These are phyloP conservation scores for Triplophysa tibetana DNA, from an alignment of 2,113 vertebrate species.

Conservation along the genomic window DNA sequence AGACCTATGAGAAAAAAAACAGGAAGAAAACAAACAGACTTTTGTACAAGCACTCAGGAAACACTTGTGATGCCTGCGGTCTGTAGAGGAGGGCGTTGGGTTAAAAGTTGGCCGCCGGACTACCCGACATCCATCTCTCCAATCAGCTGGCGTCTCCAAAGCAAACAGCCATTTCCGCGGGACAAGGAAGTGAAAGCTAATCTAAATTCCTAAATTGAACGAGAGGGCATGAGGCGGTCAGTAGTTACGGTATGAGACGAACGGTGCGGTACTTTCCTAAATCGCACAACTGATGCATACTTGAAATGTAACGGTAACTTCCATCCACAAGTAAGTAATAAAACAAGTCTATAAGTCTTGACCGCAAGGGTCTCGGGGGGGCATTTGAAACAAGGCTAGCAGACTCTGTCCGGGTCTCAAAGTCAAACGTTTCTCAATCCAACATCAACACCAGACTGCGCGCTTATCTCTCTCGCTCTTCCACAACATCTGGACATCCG, in stretches of 20 bases:
- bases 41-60: neutral
- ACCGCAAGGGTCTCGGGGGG: too few relatives aligned
- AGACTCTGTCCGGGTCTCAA: neutral
- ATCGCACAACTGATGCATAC: neutral
- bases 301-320: neutral
- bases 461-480: slow-evolving; percentile 40
- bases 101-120: slow-evolving; percentile 11
- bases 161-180: slow-evolving; percentile 49
- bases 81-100: neutral
- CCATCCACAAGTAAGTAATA: too few relatives aligned
- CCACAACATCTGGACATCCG: slow-evolving; percentile 47
- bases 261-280: neutral
- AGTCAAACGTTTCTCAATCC: slow-evolving; percentile 6
- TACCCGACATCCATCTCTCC: slow-evolving; percentile 19
- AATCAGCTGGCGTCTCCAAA: slow-evolving; percentile 43
- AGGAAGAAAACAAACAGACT: slow-evolving; percentile 14
- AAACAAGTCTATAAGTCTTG: too few relatives aligned
- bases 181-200: slow-evolving; percentile 7
- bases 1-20: neutral
- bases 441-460: slow-evolving; percentile 45
- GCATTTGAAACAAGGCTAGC: too few relatives aligned
- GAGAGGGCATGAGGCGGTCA: neutral
- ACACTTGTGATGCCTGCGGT: neutral
- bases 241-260: neutral
- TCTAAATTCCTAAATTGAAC: slow-evolving; percentile 30